phyloP scores from a whole-genome alignment of 2,113 vertebrate species.

The Setophaga kirtlandii region DNA sequence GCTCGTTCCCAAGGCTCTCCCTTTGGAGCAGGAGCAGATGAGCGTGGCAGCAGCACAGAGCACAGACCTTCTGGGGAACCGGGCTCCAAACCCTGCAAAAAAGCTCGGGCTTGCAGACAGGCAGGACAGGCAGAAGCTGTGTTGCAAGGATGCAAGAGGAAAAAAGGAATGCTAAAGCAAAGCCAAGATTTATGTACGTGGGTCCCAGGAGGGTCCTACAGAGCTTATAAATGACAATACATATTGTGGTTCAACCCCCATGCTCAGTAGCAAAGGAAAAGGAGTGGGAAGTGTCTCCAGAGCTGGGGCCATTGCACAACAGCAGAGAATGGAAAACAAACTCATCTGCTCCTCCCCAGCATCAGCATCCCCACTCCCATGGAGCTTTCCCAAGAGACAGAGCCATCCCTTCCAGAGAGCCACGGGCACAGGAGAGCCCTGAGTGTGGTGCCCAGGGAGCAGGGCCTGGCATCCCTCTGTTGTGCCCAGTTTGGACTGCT shows the following conservation, averaged over 20 bases:
- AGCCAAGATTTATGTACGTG: conserved; percentile 6
- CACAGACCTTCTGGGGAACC: neutral
- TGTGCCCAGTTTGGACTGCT: neutral
- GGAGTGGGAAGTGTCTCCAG: conserved; percentile 33
- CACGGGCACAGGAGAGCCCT: neutral
- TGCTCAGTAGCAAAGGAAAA: conserved; percentile 51
- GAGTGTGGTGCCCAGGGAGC: neutral
- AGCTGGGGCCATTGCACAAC: conserved; percentile 23
- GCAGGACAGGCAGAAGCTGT: neutral
- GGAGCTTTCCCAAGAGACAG: neutral
- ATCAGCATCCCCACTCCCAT: neutral
- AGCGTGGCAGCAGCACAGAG: neutral
- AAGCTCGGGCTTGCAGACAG: neutral
- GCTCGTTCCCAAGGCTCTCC: neutral
- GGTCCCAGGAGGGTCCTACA: conserved; percentile 20
- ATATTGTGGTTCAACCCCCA: neutral
- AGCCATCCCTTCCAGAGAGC: neutral
- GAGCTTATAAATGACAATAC: conserved; percentile 44
- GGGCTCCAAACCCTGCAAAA: neutral
- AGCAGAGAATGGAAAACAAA: conserved; percentile 35
- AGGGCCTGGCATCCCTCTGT: neutral
- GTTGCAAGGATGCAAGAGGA: neutral
- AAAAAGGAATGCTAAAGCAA: neutral
- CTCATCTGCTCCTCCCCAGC: neutral
- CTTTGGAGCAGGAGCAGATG: neutral